phyloP scores from a whole-genome alignment of 2,888 invertebrate genomes.

The Nephrotoma appendiculata region DNA sequence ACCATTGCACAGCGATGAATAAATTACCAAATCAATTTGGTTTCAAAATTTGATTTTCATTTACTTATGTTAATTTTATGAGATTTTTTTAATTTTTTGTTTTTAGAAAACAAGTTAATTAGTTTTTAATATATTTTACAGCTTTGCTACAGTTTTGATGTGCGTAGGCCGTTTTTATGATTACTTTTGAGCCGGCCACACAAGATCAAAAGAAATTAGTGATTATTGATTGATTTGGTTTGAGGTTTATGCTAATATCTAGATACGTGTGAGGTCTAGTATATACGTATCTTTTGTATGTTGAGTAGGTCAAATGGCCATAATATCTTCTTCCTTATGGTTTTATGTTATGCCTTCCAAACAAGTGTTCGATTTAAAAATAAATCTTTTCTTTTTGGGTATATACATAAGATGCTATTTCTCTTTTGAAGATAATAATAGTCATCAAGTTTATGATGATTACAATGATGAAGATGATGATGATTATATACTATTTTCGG shows the following conservation, averaged over 20 bases:
- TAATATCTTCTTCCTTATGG: background rate
- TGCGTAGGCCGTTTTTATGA: background rate
- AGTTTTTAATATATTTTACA: background rate
- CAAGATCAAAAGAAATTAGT: background rate
- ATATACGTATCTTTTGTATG: background rate
- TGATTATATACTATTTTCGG: background rate
- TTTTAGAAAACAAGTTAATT: background rate
- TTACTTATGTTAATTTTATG: background rate
- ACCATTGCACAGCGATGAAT: background rate
- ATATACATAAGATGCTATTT: background rate
- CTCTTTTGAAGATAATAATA: background rate
- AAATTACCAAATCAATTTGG: background rate
- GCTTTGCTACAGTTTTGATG: background rate
- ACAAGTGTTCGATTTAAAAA: background rate
- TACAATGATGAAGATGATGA: background rate
- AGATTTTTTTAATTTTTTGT: background rate
- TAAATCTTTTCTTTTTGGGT: no score
- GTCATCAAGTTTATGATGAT: background rate
- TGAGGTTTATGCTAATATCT: background rate
- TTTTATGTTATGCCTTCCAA: background rate
- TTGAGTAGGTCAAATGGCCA: background rate
- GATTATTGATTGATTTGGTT: background rate
- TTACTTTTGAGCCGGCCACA: background rate
- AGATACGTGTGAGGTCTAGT: background rate
- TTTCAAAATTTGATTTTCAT: background rate